A percentile compares a stretch with the other conserved stretches of the same genome.
Conservation (phyloP, 2,888 invertebrate species). For the Priapulus caudatus region DNA sequence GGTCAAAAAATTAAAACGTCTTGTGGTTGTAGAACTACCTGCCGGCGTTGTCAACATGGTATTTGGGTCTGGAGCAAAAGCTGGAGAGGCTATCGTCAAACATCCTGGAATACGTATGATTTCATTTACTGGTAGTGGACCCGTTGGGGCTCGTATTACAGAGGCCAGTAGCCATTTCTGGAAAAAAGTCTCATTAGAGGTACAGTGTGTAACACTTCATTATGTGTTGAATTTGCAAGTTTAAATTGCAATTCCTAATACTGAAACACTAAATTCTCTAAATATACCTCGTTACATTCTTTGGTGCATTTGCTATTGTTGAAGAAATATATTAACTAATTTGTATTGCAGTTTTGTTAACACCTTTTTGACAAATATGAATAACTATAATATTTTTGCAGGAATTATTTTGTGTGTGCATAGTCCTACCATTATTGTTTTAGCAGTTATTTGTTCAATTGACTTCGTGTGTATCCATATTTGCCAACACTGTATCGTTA, state of each 20-base stretch:
- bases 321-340: too few species aligned
- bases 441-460: too few species aligned
- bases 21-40: conserved; percentile 44
- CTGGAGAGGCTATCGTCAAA: conserved; percentile 42
- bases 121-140: conserved; percentile 46
- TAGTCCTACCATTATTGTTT: too few species aligned
- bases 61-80: conserved; percentile 43
- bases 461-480: too few species aligned
- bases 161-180: conserved; percentile 35
- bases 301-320: too few species aligned
- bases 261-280: conserved; percentile 2
- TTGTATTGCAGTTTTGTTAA: too few species aligned
- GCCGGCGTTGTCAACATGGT: conserved; percentile 46
- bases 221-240: neutral
- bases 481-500: too few species aligned
- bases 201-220: conserved; percentile 21
- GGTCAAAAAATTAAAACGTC: too few species aligned
- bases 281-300: neutral
- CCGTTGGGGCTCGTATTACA: conserved; percentile 38
- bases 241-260: neutral
- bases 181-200: conserved; percentile 47
- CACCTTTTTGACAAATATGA: too few species aligned
- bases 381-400: too few species aligned
- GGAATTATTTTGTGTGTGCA: too few species aligned
- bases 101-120: conserved; percentile 43